These are phyloP conservation scores for Aldrovandia affinis DNA, from an alignment of 2,797 vertebrate species.

Conservation along the genomic window DNA sequence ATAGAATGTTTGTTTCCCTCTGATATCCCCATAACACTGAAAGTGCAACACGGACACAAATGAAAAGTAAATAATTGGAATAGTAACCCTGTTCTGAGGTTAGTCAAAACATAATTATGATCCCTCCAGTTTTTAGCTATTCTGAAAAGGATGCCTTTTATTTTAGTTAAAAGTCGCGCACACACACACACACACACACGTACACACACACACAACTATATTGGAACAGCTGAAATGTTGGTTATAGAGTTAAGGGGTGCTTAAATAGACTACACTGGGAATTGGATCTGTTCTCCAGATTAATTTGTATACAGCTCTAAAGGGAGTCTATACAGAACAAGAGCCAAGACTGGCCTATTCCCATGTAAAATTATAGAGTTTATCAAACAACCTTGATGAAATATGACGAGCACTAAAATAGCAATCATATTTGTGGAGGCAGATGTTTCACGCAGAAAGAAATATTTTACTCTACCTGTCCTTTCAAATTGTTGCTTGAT, in stretches of 20 bases:
- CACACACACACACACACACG: neutral
- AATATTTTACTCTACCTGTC: neutral
- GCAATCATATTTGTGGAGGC: neutral
- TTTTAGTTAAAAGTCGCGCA: neutral
- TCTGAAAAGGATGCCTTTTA: neutral
- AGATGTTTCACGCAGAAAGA: neutral
- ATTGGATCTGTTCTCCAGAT: neutral
- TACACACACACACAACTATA: neutral
- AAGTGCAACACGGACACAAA: conserved; percentile 31
- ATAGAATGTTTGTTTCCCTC: conserved; percentile 10
- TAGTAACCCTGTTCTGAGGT: conserved; percentile 23
- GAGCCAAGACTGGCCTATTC: neutral
- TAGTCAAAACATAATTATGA: conserved; percentile 30
- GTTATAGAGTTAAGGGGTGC: neutral
- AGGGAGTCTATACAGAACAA: neutral
- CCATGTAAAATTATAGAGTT: neutral
- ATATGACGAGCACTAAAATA: neutral
- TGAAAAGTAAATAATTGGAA: conserved; percentile 30
- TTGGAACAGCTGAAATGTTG: neutral
- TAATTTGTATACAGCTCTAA: neutral
- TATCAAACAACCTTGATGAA: neutral
- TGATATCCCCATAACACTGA: conserved; percentile 11
- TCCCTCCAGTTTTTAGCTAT: conserved; percentile 2
- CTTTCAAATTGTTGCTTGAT: neutral
- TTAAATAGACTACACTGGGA: neutral